Percentiles rank a stretch among this genome's conserved stretches.
Conservation (phyloP, 2,888 invertebrate species). For the Sepiola atlantica region DNA sequence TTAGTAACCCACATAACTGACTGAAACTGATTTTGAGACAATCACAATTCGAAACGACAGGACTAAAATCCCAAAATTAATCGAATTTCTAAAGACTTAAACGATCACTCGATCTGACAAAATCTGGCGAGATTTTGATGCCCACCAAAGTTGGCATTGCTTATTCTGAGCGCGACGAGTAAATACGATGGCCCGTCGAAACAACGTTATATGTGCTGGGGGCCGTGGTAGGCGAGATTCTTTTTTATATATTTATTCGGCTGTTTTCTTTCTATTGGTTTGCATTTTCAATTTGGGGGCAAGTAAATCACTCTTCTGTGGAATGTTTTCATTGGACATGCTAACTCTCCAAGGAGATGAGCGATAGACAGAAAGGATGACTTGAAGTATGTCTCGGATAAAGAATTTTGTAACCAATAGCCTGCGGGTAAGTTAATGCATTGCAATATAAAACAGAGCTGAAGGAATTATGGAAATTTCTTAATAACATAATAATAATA, state of each 20-base stretch:
- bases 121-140: background rate
- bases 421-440: background rate
- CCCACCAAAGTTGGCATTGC: background rate
- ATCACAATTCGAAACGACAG: background rate
- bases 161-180: background rate
- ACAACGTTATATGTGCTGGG: background rate
- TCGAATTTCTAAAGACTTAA: constrained; percentile 18
- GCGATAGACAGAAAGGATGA: background rate
- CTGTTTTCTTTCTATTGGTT: background rate
- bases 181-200: background rate
- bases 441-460: background rate
- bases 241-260: background rate
- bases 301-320: background rate
- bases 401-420: background rate
- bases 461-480: too few species aligned
- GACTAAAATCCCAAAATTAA: background rate
- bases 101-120: background rate
- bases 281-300: background rate
- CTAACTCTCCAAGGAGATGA: background rate
- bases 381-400: background rate
- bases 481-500: too few species aligned
- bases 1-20: background rate
- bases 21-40: background rate
- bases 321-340: background rate
- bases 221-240: background rate